Evolutionary conservation across 1,140 invertebrate genomes (phyloP), one percentile per base, ranked within the genome.

Genomic region (Lamellibrachia luymesi): DNA sequence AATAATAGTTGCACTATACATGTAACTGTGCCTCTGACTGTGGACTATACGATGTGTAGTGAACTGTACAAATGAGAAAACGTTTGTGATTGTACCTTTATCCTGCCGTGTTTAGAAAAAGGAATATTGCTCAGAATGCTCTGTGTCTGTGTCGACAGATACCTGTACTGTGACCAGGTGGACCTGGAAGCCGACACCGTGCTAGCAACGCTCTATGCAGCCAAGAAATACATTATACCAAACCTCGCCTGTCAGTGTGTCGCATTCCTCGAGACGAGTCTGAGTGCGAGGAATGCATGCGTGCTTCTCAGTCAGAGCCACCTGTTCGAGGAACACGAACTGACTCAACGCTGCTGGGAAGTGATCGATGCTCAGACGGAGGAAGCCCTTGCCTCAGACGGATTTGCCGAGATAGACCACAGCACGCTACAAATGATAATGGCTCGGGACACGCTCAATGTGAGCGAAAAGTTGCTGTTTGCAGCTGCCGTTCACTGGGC

Each of bases 121-220:
- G 38, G 38, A 38, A 38, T 38, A 38, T 38, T 38, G 38, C 38
- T 38, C 1, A 38, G 38, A 38, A 38, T 38, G 38, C 38, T 38
- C 38, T 38, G 38, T 22, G 1, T 22, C 64, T 80, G 13, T 80
- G 64, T 92, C 95, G 94, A 49, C 94, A 99, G 98, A 96, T 99
- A 99, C 96, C 97, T 99, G 95, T 99, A 99, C 96, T 98, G 98
- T 97, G 99, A 99, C 97, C 98, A 99, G 96, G 97, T 98, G 27
- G 97, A 97, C 93, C 97, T 98, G 94, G 98, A 98, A 90, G 97
- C 98, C 8, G 98, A 98, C 95, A 98, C 97, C 95, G 98, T 98
- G 1, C 98, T 98, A 97, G 97, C 98, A 1, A 98, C 98, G 8
- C 96, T 98, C 51, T 98, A 98, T 95, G 98, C 98, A 5, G 98